Conservation (phyloP, 2,113 vertebrate genomes). For the Spermophilus dauricus region DNA sequence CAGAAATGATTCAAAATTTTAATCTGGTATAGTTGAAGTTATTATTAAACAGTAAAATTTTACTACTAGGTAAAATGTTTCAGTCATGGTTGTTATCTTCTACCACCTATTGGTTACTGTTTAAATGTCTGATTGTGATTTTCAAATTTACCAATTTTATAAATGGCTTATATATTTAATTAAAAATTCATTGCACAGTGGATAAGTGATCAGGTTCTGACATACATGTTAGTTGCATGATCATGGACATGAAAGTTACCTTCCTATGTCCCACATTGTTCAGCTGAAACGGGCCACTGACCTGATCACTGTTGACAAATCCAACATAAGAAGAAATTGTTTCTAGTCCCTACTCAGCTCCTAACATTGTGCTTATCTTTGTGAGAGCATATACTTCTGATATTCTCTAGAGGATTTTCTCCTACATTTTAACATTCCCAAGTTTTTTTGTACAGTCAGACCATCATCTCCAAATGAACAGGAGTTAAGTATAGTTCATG, state of each 20-base stretch:
- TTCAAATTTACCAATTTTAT: slow-evolving; percentile 29
- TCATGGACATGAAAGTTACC: neutral
- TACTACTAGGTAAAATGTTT: neutral
- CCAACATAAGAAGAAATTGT: neutral
- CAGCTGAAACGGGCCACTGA: neutral
- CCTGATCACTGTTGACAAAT: neutral
- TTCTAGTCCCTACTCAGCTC: neutral
- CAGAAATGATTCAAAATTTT: slow-evolving; percentile 14
- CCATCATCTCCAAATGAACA: neutral
- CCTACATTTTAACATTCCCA: neutral
- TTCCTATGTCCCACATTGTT: neutral
- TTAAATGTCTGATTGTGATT: neutral
- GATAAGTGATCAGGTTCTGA: neutral
- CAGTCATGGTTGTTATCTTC: neutral
- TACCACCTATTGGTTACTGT: neutral
- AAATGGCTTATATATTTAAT: neutral
- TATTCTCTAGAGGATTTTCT: neutral
- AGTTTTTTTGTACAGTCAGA: neutral
- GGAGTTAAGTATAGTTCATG: neutral
- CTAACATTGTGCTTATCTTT: neutral
- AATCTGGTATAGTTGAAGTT: neutral
- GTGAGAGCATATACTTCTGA: neutral
- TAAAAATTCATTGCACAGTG: neutral
- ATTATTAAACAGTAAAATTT: slow-evolving; percentile 5
- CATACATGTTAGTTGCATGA: neutral